Base-by-base conservation (phyloP, 2,888 invertebrate species). In the Drosophila mimica region DNA sequence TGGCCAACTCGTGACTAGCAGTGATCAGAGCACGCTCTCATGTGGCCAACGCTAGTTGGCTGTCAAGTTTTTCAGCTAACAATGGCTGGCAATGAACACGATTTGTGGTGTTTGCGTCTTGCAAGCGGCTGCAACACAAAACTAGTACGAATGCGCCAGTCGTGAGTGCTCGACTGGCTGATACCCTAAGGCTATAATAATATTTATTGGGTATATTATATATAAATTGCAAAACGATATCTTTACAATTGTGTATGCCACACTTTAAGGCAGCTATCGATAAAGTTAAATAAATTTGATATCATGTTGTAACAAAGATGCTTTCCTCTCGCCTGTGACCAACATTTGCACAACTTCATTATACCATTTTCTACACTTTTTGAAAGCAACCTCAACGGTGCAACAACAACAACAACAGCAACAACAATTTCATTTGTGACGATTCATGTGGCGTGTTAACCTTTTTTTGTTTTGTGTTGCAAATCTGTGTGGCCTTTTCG, bases 71-170 rank as follows among this genome's bases (percentile, higher is more conserved):
- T 54, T 17, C 13, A 3, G 51, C 46, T 65, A 34, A 66, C 71
- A 79, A 71, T 60, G 46, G 40, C 72, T 80, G 76, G 59, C 79
- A 80, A 67, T 79, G 77, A 73, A 62, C 54, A 67, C 64, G 53
- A 69, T 71, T 69, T 69, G 43, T 64, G 67, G 34, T 54, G 38
- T 67, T 76, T 68, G 49, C 33, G 25, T 33, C 46, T 68, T 63
- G 58, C 61, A 53, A n/a, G 49, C 38, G 46, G 59, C 70, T 66
- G 30, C 36, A 57, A 43, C 38, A 56, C n/a, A 20, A 71, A 51
- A 15, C 20, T 6, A n/a, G 40, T 33, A 8, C 38, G 4, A 38
- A 38, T 17, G 38, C 17, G 17, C 17, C 4, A 38, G 15, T 46
- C 46, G 1, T 3, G 20, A 25, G 4, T 25, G 15, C 46, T 25